Conservation (phyloP, 2,113 vertebrate species). For the Syngnathus typhle region DNA sequence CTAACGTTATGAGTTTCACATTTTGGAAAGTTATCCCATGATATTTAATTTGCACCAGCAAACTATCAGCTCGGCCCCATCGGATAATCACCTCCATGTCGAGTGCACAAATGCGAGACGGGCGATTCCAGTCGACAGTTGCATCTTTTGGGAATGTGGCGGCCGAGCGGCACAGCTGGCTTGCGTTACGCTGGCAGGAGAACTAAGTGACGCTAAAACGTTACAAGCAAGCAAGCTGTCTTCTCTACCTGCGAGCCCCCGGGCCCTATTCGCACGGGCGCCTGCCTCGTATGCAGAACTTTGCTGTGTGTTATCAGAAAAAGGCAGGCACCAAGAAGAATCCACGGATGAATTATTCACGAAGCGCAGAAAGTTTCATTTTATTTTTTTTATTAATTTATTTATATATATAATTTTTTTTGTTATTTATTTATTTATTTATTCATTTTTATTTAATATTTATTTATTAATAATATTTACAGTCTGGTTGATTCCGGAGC, state of each 20-base stretch:
- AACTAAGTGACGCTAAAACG: slow-evolving; percentile 26
- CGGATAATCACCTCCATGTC: neutral
- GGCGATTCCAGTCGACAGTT: slow-evolving; percentile 9
- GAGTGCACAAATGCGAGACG: neutral
- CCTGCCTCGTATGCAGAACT: slow-evolving; percentile 30
- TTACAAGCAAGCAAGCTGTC: neutral
- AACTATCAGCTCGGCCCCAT: neutral
- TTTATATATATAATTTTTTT: no score
- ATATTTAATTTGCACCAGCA: no score
- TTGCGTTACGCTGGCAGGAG: slow-evolving; percentile 25
- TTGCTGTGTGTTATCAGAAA: slow-evolving; percentile 52
- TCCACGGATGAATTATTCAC: slow-evolving; percentile 57
- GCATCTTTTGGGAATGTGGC: slow-evolving; percentile 24
- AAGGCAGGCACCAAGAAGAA: slow-evolving; percentile 32
- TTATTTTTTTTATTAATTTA: no score
- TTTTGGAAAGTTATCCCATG: no score
- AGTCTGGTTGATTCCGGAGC: slow-evolving; percentile 1
- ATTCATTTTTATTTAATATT: no score
- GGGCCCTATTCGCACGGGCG: no score
- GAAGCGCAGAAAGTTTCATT: slow-evolving; percentile 16
- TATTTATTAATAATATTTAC: no score
- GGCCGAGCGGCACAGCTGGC: slow-evolving; percentile 25
- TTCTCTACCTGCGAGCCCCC: slow-evolving; percentile 21
- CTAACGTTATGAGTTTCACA: no score
- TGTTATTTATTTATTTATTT: no score